Conservation (phyloP, 2,113 vertebrate genomes). For the Microtus montanus region DNA sequence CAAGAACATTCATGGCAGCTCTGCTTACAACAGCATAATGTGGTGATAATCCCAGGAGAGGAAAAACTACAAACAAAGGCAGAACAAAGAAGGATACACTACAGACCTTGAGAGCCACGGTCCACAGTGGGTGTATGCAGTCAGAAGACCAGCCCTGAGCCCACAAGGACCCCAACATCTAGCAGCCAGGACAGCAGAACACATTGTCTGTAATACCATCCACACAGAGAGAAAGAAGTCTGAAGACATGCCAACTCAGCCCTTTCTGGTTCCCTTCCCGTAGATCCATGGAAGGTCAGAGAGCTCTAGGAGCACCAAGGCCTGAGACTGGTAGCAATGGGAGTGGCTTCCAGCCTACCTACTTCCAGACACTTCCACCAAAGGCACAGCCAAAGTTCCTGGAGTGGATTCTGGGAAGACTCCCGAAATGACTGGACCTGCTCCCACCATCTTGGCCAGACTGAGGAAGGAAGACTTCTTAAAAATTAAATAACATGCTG, state of each 20-base stretch:
- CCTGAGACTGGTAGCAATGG: neutral
- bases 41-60: neutral
- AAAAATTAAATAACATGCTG: neutral
- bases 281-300: neutral
- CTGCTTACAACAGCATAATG: neutral
- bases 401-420: neutral
- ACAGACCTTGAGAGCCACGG: fast-evolving
- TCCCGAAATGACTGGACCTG: neutral
- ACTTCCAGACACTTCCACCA: neutral
- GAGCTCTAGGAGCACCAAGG: neutral
- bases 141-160: neutral
- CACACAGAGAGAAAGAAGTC: neutral
- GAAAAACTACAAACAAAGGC: neutral
- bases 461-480: neutral
- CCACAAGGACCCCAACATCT: fast-evolving
- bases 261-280: neutral
- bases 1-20: conserved; percentile 36
- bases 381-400: neutral
- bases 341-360: neutral
- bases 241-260: neutral
- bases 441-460: neutral
- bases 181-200: neutral
- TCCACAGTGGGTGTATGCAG: neutral
- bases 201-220: neutral
- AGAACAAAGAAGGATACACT: neutral